phyloP scores from a whole-genome alignment of 2,797 vertebrate species.

The Rachycentron canadum region DNA sequence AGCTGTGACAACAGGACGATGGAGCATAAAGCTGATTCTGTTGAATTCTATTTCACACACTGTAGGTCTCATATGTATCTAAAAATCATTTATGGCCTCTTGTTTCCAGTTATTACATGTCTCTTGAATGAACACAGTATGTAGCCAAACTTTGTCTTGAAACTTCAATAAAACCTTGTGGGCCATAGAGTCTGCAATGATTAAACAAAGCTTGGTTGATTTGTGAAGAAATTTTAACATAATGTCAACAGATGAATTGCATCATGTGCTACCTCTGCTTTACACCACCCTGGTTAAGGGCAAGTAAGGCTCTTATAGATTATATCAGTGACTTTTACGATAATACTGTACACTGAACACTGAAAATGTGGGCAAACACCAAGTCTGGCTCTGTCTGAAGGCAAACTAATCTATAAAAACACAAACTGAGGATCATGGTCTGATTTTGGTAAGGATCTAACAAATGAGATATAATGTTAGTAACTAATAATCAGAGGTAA shows the following conservation, averaged over 20 bases:
- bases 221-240: constrained; percentile 21
- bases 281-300: constrained; percentile 12
- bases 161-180: constrained; percentile 20
- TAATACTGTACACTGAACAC: not conserved
- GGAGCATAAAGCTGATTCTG: constrained; percentile 5
- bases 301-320: not conserved
- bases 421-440: not conserved
- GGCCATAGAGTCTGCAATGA: constrained; percentile 3
- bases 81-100: not conserved
- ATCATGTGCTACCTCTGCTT: constrained; percentile 16
- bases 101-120: constrained; percentile 1
- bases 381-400: not conserved
- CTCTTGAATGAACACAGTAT: not conserved
- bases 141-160: not conserved
- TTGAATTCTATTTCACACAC: not conserved
- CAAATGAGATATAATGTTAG: not conserved
- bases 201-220: constrained; percentile 12
- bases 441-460: not conserved
- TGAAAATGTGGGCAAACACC: not conserved
- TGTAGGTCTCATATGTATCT: not conserved
- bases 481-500: not conserved
- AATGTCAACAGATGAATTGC: constrained; percentile 22
- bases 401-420: not conserved
- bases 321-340: constrained; percentile 26
- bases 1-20: constrained; percentile 9